These are phyloP conservation scores for Bombus pascuorum DNA, from an alignment of 1,140 invertebrate genomes.

Conservation along the genomic window DNA sequence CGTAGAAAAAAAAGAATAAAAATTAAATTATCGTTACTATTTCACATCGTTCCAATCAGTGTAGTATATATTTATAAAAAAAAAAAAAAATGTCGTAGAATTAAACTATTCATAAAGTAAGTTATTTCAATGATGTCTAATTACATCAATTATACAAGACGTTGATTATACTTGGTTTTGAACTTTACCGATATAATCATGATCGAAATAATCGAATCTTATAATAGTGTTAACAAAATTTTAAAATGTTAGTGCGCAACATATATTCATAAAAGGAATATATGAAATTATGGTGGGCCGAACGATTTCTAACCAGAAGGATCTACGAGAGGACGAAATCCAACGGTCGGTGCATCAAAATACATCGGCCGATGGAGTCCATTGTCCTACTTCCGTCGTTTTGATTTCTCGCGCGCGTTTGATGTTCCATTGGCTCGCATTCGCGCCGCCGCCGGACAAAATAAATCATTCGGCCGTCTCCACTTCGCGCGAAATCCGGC, in stretches of 20 bases:
- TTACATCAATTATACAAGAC: too few relatives aligned
- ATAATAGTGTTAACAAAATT: background rate
- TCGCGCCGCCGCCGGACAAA: constrained; percentile 48
- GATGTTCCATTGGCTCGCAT: constrained; percentile 57
- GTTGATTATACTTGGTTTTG: background rate
- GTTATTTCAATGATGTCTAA: too few relatives aligned
- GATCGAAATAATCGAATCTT: background rate
- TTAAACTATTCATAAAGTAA: too few relatives aligned
- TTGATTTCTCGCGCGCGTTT: constrained; percentile 60
- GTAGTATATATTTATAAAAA: too few relatives aligned
- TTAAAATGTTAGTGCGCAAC: background rate
- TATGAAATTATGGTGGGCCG: background rate
- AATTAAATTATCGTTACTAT: too few relatives aligned
- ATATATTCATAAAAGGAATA: too few relatives aligned
- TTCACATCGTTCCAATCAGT: too few relatives aligned
- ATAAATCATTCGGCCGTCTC: constrained; percentile 62
- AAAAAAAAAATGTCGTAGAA: too few relatives aligned
- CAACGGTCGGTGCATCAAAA: constrained; percentile 28
- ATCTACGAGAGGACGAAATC: background rate
- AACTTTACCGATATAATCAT: background rate
- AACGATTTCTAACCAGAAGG: background rate
- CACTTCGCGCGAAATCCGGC: constrained; percentile 54
- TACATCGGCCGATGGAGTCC: constrained; percentile 48
- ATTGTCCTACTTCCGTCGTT: constrained; percentile 63
- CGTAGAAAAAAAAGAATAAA: too few relatives aligned